phyloP scores from a whole-genome alignment of 2,888 invertebrate genomes.

The Nudaria mundana region DNA sequence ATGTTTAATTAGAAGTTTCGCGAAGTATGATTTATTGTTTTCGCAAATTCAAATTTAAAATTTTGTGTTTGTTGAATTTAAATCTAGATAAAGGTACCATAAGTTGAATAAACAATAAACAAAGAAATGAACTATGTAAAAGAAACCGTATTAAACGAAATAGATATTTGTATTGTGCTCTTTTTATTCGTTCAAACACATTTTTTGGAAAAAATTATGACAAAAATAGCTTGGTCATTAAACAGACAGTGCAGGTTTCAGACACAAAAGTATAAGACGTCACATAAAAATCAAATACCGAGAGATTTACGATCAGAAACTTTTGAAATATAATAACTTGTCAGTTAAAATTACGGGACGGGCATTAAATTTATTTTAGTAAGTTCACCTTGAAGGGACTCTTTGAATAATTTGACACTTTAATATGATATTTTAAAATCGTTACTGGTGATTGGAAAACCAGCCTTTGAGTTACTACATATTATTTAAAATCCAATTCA shows the following conservation, averaged over 20 bases:
- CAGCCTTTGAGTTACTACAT: constrained; percentile 15
- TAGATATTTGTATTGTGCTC: no score
- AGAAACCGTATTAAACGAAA: background rate
- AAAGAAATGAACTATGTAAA: no score
- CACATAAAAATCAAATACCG: constrained; percentile 71
- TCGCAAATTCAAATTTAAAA: constrained; percentile 26
- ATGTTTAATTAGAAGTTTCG: constrained; percentile 63
- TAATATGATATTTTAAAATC: constrained; percentile 40
- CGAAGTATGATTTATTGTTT: constrained; percentile 60
- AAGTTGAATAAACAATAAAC: no score
- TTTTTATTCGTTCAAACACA: no score
- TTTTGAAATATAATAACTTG: constrained; percentile 74
- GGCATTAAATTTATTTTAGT: constrained; percentile 65
- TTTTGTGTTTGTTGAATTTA: constrained; percentile 12
- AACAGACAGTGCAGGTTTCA: constrained; percentile 18
- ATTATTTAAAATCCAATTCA: constrained; percentile 9
- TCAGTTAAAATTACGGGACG: constrained; percentile 62
- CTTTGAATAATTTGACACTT: constrained; percentile 44
- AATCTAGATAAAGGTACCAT: no score
- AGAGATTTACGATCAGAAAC: constrained; percentile 67
- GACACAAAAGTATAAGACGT: constrained; percentile 48
- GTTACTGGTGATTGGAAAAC: constrained; percentile 27
- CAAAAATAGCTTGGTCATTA: constrained; percentile 5
- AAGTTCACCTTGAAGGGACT: constrained; percentile 38
- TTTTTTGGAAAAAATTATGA: background rate